Evolutionary conservation across 2,797 vertebrate genomes (phyloP).

Genomic region (Rhodeus uyekii): DNA sequence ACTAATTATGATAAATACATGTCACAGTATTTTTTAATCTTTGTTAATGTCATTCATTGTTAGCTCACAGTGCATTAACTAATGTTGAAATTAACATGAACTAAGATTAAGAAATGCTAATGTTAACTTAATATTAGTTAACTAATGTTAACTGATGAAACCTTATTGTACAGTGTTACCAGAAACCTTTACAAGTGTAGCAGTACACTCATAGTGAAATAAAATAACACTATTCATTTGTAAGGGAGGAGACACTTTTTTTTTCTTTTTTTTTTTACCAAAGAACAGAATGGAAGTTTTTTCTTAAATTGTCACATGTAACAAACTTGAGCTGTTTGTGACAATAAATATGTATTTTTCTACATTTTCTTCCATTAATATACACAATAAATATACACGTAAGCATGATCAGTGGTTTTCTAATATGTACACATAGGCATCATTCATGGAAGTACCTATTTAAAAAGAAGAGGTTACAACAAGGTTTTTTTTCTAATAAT

Average conservation of each 20-base stretch:
- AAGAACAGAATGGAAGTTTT: not conserved
- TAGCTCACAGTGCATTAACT: too few species aligned
- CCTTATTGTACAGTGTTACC: not conserved
- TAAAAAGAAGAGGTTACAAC: not conserved
- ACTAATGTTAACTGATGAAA: not conserved
- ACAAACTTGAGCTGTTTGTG: conserved; percentile 11
- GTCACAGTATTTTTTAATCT: not conserved
- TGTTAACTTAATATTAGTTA: too few species aligned
- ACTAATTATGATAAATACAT: not conserved
- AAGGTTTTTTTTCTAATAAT: not conserved
- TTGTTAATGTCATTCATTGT: too few species aligned
- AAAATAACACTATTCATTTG: conserved; percentile 36
- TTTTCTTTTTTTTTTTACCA: not conserved
- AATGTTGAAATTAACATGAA: too few species aligned
- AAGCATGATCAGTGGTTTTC: not conserved
- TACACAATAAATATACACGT: conserved; percentile 38
- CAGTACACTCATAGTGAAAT: conserved; percentile 43
- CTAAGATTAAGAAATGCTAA: not conserved
- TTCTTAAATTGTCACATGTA: conserved; percentile 3
- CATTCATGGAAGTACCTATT: conserved; percentile 5
- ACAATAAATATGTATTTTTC: conserved; percentile 6
- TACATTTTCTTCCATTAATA: conserved; percentile 13
- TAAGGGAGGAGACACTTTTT: conserved; percentile 21
- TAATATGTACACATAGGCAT: conserved; percentile 28
- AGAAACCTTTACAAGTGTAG: conserved; percentile 32